Base-by-base conservation (phyloP, 2,797 vertebrate species). In the Neomorphus geoffroyi region DNA sequence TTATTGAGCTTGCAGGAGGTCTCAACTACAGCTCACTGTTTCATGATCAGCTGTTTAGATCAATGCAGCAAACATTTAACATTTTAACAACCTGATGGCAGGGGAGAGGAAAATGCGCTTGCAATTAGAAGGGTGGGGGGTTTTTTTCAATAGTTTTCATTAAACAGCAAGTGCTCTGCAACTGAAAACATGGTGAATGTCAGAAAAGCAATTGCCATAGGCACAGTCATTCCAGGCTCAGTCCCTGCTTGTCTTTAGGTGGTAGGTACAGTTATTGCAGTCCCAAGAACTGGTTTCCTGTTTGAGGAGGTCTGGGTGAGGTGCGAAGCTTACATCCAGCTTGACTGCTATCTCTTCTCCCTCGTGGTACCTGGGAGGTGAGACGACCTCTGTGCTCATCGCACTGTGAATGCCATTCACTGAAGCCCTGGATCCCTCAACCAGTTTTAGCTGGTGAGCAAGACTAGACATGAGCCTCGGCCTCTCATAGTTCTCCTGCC, bases 1-100 rank as follows among this genome's bases (percentile, higher is more conserved):
- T 92, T 94, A 96, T 92, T 39, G 90, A 92, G 78, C 92, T 90
- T 46, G 56, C 92, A 85, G 95, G 96, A 91, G 88, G 86, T 70
- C 88, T 88, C 95, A 92, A 90, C 82, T 72, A 92, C 84, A 95
- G 96, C 93, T 97, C 91, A 91, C 83, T 83, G 65, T 94, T 80
- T 93, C 64, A 3, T 88, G 91, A 84, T 87, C 88, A 89, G 90
- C 95, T 96, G 84, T 83, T 96, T 11, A 81, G 78, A 70, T 80
- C 88, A 67, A 65, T 2, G 65, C 57, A 64, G 84, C 54, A 85
- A 94, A 81, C 65, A 73, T 79, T 86, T 81, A 90, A 86, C 70
- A 83, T 39, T 74, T 95, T 74, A 96, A 83, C 60, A 60, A 23
- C 78, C 75, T 74, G 80, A 54, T 75, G 65, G 69, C 91, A 88